Conservation (phyloP, 2,888 invertebrate genomes). For the Nemoura dubitans region DNA sequence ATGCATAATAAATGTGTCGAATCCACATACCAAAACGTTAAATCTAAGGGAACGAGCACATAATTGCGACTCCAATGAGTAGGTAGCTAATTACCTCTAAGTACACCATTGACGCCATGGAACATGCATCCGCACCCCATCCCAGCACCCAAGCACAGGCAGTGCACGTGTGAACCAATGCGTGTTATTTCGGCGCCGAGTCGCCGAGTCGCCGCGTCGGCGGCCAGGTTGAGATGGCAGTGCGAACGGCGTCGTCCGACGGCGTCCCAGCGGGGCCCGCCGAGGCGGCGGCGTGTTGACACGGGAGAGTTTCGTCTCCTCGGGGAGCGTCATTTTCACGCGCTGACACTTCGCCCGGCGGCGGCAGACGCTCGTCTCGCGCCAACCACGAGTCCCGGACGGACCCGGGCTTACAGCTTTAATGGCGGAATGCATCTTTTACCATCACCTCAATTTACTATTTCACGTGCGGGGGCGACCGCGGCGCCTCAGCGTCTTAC, state of each 20-base stretch:
- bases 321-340: slow-evolving; percentile 28
- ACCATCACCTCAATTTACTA: not conserved
- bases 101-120: too few relatives aligned
- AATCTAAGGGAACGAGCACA: too few relatives aligned
- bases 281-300: not conserved
- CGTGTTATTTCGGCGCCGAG: not conserved
- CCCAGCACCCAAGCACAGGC: too few relatives aligned
- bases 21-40: too few relatives aligned
- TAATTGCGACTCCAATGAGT: too few relatives aligned
- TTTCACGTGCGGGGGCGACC: not conserved
- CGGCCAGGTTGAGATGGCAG: not conserved
- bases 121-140: too few relatives aligned
- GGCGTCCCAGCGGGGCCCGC: not conserved
- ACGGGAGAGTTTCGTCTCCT: not conserved
- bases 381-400: not conserved
- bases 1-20: too few relatives aligned
- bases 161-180: not conserved
- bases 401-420: slow-evolving; percentile 33
- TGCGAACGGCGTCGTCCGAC: not conserved
- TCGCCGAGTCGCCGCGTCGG: not conserved
- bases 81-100: too few relatives aligned
- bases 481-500: not conserved
- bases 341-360: not conserved
- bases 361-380: not conserved
- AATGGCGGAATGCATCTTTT: slow-evolving; percentile 21